Evolutionary conservation across 2,888 invertebrate species (phyloP).

Genomic region (Dryococelus australis): DNA sequence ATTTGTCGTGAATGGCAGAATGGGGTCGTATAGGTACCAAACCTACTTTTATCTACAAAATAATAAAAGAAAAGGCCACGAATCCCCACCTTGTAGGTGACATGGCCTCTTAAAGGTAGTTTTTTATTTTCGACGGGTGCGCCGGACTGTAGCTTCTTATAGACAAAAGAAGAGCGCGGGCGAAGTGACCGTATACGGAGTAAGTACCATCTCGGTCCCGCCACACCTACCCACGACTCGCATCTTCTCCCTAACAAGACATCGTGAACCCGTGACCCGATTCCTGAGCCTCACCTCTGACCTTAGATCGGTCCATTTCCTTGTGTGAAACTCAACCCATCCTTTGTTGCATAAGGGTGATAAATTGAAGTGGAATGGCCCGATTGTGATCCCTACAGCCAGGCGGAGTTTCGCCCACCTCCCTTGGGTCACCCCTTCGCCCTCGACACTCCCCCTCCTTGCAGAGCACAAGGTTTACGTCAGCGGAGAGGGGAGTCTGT

Average conservation of each 20-base stretch:
- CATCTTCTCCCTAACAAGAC: neutral
- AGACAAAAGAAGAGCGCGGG: neutral
- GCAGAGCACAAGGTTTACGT: neutral
- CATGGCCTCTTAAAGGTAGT: neutral
- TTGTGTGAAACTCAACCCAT: neutral
- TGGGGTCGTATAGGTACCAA: too few relatives aligned
- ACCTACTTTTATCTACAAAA: too few relatives aligned
- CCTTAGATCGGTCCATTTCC: neutral
- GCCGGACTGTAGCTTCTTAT: neutral
- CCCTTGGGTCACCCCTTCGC: too few relatives aligned
- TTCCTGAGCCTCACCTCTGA: neutral
- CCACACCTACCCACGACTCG: too few relatives aligned
- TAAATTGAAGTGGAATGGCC: neutral
- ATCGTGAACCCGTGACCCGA: neutral
- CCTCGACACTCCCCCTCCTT: neutral
- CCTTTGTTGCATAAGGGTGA: constrained; percentile 7
- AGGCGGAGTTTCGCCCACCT: neutral
- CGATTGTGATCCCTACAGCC: neutral
- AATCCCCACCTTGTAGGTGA: too few relatives aligned
- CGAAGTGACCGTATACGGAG: neutral
- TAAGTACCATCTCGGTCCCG: too few relatives aligned
- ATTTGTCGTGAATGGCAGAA: too few relatives aligned
- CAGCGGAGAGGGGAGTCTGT: neutral
- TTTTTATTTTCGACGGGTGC: neutral
- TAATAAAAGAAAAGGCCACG: too few relatives aligned